Percentiles rank a stretch among this genome's conserved stretches.
Evolutionary conservation across 2,888 invertebrate genomes (phyloP).

Genomic region (Pristionchus maxplancki): DNA sequence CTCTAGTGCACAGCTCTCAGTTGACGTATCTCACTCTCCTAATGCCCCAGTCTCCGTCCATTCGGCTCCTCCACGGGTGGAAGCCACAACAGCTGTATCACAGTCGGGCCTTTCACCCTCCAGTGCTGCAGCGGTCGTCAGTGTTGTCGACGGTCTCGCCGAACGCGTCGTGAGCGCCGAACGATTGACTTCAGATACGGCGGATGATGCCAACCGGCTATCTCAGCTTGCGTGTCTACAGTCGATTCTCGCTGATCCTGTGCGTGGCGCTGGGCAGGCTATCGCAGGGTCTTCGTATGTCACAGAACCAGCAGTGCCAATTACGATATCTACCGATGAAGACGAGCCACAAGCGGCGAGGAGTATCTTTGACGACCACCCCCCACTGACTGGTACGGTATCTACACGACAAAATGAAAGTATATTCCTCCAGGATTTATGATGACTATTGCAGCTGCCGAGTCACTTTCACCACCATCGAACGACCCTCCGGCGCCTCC

Average conservation of each 20-base stretch:
- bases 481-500: neutral
- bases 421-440: too few species aligned
- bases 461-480: neutral
- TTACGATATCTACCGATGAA: constrained; percentile 29
- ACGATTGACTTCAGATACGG: neutral
- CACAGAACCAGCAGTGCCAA: neutral
- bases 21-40: neutral
- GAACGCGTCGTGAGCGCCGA: constrained; percentile 12
- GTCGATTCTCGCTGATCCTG: neutral
- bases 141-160: neutral
- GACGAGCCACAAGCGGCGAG: neutral
- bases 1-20: neutral
- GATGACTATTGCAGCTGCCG: neutral
- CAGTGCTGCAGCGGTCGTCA: neutral
- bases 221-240: neutral
- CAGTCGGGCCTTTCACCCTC: neutral
- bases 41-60: neutral
- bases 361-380: constrained; percentile 47
- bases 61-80: neutral
- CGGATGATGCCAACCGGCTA: neutral
- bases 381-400: neutral
- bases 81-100: neutral
- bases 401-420: too few species aligned
- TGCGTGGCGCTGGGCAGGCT: neutral
- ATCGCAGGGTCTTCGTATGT: too few species aligned